Conservation (phyloP, 2,797 vertebrate genomes). For the Sebastes baramenuke region DNA sequence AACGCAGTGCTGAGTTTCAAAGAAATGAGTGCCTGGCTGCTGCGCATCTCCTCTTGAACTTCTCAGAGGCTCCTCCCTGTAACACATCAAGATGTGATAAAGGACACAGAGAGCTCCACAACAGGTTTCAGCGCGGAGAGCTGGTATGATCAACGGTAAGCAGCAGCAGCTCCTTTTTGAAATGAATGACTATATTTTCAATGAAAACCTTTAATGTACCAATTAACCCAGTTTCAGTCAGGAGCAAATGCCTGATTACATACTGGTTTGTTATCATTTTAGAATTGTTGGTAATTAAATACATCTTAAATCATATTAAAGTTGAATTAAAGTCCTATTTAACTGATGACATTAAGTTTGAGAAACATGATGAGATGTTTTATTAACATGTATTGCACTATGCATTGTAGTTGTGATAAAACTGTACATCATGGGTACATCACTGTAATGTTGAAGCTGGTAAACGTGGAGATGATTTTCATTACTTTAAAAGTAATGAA, state of each 20-base stretch:
- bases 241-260: background rate
- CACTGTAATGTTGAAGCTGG: background rate
- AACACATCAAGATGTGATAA: conserved; percentile 55
- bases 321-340: background rate
- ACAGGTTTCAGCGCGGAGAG: conserved; percentile 51
- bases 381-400: no score
- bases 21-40: conserved; percentile 60
- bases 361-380: background rate
- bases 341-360: background rate
- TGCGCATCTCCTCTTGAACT: conserved; percentile 51
- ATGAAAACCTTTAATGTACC: background rate
- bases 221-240: background rate
- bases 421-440: background rate
- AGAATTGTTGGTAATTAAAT: background rate
- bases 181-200: background rate
- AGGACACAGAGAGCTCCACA: conserved; percentile 44
- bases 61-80: conserved; percentile 69
- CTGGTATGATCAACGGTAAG: conserved; percentile 67
- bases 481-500: background rate
- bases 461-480: background rate
- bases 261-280: background rate
- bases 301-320: background rate
- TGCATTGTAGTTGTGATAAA: background rate
- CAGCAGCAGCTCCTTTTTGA: background rate
- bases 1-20: conserved; percentile 62